Evolutionary conservation across 2,888 invertebrate species (phyloP), one percentile per base, ranked within the genome.

Genomic region (Lingula anatina): DNA sequence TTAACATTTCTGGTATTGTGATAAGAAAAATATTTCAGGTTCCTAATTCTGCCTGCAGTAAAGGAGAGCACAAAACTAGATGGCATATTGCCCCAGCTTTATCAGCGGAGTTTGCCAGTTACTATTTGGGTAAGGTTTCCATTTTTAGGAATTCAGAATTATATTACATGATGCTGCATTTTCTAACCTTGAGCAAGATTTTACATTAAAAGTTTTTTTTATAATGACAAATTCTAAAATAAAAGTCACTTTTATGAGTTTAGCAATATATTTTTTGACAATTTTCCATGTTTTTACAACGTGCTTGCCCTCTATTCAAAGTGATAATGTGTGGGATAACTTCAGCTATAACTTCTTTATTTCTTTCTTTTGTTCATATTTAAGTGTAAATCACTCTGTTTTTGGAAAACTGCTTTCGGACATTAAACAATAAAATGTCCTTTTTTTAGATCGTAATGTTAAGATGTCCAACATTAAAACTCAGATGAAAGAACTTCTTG

Each of bases 81-180:
- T 93, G 93, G 89, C 91, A 94, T 76, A 88, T 95, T 54, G 86
- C 90, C 0, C 92, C 94, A 0, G 92, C 95, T 0, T 91, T 96
- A 71, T 90, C 89, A 42, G 89, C 92, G 0, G 94, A 95, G 76
- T 97, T 93, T 74, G 88, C 95, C 44, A 90, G 89, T 1, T 96
- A 96, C 76, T 95, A 90, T 73, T 79, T 93, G 49, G 77, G 78
- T 78, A 58, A 46, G 54, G 47, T 21, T 9, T 5, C 21, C 44
- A 28, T 41, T 41, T 39, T 23, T 27, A 20, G 9, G 1, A n/a
- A 35, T 4, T 31, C 18, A 39, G 7, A 39, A 9, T 21, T 23
- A 12, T 9, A 12, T 15, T 5, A 5, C 18, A 9, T 27, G 21
- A 31, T 12, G 18, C n/a, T n/a, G n/a, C n/a, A n/a, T n/a, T n/a